Conservation (phyloP, 2,797 vertebrate genomes). For the Agapornis canus region DNA sequence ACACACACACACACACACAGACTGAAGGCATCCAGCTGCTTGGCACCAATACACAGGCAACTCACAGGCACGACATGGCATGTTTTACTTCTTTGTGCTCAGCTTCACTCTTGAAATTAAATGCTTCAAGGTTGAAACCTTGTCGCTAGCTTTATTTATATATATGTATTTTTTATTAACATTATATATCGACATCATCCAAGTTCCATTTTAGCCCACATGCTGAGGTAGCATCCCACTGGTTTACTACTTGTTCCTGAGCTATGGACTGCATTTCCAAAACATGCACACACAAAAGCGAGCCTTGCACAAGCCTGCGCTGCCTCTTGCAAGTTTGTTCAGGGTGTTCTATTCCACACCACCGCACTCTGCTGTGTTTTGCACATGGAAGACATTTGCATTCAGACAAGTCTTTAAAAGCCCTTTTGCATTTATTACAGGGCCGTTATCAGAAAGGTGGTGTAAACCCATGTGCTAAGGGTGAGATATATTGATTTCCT, state of each 20-base stretch:
- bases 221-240: neutral
- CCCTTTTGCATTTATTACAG: neutral
- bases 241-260: neutral
- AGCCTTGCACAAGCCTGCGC: fast-evolving
- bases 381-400: neutral
- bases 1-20: neutral
- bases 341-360: neutral
- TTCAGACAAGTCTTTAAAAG: neutral
- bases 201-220: neutral
- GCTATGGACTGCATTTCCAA: neutral
- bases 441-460: neutral
- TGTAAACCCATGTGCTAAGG: slow-evolving; percentile 25
- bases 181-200: neutral
- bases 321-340: neutral
- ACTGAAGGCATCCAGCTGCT: neutral
- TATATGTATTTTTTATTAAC: neutral
- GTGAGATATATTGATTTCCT: slow-evolving; percentile 41
- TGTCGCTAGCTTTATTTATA: neutral
- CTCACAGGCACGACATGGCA: neutral
- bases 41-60: neutral
- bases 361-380: neutral
- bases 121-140: neutral
- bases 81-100: neutral
- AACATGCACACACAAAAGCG: neutral
- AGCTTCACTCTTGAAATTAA: neutral